phyloP scores from a whole-genome alignment of 2,797 vertebrate species.

The Trichosurus vulpecula region DNA sequence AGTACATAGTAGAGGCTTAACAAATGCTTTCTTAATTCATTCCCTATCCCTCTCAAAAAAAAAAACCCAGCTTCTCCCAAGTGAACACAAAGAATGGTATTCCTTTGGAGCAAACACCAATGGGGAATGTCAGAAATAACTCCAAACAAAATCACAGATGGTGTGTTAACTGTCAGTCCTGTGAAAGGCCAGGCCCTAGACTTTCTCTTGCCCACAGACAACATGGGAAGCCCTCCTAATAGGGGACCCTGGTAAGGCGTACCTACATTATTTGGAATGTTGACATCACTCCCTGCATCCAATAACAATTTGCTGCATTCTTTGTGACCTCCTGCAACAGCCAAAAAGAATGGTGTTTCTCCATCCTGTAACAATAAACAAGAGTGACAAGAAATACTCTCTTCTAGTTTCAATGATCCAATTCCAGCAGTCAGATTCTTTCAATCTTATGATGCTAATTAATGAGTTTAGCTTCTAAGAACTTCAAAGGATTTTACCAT shows the following conservation, averaged over 20 bases:
- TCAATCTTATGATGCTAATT: background rate
- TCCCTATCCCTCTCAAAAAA: background rate
- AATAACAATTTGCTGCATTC: conserved; percentile 89
- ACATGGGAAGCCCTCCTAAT: background rate
- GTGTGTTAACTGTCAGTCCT: conserved; percentile 21
- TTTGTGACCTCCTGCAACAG: conserved; percentile 85
- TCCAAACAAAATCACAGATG: background rate
- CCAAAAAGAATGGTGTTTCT: conserved; percentile 84
- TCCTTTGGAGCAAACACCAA: conserved; percentile 6
- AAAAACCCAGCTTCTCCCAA: background rate
- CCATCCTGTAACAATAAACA: conserved; percentile 74
- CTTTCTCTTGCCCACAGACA: background rate
- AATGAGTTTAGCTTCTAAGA: background rate
- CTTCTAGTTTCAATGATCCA: background rate
- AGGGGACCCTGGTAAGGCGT: background rate
- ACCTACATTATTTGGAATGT: conserved; percentile 87
- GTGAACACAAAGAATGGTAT: background rate
- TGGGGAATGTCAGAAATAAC: background rate
- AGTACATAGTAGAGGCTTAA: background rate
- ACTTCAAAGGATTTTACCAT: background rate
- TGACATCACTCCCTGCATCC: conserved; percentile 89
- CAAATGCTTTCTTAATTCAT: conserved; percentile 7
- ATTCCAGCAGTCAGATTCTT: background rate
- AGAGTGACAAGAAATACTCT: conserved; percentile 37
- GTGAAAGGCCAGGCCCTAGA: background rate